A percentile compares a stretch with the other conserved stretches of the same genome.
Evolutionary conservation across 2,113 vertebrate species (phyloP).

Genomic region (Delphinus delphis): DNA sequence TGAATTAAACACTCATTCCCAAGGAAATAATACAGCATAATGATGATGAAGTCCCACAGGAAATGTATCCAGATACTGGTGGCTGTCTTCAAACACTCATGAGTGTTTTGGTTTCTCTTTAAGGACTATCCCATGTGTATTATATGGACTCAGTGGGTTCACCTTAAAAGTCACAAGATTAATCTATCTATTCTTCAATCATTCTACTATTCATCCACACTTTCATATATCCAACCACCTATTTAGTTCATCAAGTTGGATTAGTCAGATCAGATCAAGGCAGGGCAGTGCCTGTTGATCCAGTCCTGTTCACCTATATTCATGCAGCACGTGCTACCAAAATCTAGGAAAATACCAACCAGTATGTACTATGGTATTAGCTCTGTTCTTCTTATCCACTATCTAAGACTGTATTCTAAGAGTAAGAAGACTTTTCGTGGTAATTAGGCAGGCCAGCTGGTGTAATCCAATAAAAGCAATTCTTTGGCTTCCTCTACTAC

Average conservation of each 20-base stretch:
- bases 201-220: accelerated
- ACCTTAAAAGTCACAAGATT: neutral
- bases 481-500: neutral
- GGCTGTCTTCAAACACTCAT: neutral
- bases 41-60: neutral
- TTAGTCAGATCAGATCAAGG: neutral
- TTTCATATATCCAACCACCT: neutral
- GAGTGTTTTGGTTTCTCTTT: neutral
- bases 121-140: neutral
- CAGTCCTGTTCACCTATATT: neutral
- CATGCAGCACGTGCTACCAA: accelerated
- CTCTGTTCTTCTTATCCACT: neutral
- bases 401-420: neutral
- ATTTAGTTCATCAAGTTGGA: neutral
- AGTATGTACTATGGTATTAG: neutral
- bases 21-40: neutral
- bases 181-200: neutral
- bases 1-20: neutral
- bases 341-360: neutral
- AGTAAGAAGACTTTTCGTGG: neutral
- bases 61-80: neutral
- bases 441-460: neutral
- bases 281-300: neutral
- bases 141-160: neutral
- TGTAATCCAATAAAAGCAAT: neutral